Evolutionary conservation across 2,888 invertebrate species (phyloP).

Genomic region (Actias luna): DNA sequence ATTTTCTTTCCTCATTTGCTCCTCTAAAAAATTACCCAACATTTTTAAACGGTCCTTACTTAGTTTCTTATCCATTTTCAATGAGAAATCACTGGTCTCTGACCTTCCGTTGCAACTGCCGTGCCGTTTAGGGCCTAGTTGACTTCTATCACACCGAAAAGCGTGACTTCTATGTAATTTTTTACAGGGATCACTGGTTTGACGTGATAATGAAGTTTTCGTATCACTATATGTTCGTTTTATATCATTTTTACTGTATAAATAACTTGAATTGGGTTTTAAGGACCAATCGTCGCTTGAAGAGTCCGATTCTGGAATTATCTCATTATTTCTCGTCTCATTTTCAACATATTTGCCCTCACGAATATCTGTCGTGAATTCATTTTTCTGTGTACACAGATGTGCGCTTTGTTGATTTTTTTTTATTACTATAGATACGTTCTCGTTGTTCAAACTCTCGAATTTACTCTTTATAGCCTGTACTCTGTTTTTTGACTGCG

Average conservation of each 20-base stretch:
- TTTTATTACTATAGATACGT: constrained; percentile 36
- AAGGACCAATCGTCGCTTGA: constrained; percentile 39
- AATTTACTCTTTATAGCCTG: constrained; percentile 85
- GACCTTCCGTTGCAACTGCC: constrained; percentile 67
- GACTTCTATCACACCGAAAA: constrained; percentile 78
- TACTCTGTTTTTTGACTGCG: constrained; percentile 78
- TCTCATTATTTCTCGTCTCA: constrained; percentile 25
- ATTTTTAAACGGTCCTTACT: constrained; percentile 67
- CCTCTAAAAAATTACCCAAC: constrained; percentile 67
- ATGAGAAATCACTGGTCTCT: constrained; percentile 58
- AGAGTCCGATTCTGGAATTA: constrained; percentile 36
- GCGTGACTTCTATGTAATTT: constrained; percentile 83
- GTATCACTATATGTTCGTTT: constrained; percentile 52
- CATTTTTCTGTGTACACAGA: constrained; percentile 42
- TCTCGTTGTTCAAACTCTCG: constrained; percentile 74
- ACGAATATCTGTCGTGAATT: constrained; percentile 11
- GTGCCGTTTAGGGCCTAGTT: constrained; percentile 65
- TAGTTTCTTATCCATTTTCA: constrained; percentile 64
- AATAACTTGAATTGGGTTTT: constrained; percentile 64
- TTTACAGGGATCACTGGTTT: constrained; percentile 76
- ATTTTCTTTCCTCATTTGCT: constrained; percentile 72
- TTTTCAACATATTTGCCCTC: constrained; percentile 21
- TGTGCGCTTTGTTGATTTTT: constrained; percentile 33
- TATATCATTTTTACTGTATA: constrained; percentile 61
- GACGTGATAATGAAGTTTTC: constrained; percentile 63